phyloP scores from a whole-genome alignment of 2,888 invertebrate genomes.

The Aquatica leii region DNA sequence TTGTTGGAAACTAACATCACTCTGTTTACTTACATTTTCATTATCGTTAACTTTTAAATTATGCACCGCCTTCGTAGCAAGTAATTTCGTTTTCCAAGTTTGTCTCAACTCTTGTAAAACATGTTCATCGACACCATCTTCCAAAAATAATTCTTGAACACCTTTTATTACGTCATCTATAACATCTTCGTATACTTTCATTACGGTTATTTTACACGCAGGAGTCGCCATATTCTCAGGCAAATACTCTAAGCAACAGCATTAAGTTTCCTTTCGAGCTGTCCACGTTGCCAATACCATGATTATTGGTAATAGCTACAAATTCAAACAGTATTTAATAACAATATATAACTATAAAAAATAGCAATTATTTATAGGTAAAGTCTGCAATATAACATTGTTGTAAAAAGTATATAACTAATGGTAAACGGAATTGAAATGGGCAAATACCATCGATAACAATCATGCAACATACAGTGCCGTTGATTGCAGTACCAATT shows the following conservation, averaged over 20 bases:
- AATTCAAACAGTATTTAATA: neutral
- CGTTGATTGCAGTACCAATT: too few species aligned
- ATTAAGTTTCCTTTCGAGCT: neutral
- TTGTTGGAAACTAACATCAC: slow-evolving; percentile 68
- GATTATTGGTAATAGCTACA: neutral
- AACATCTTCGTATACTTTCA: slow-evolving; percentile 86
- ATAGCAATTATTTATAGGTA: neutral
- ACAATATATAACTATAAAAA: neutral
- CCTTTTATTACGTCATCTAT: slow-evolving; percentile 96
- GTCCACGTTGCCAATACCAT: neutral
- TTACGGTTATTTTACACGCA: slow-evolving; percentile 12
- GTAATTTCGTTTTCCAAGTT: slow-evolving; percentile 91
- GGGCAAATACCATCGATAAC: too few species aligned
- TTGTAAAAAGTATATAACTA: neutral
- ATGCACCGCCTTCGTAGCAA: slow-evolving; percentile 79
- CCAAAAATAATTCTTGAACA: slow-evolving; percentile 92
- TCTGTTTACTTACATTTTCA: slow-evolving; percentile 45
- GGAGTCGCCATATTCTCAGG: neutral
- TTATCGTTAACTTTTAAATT: neutral
- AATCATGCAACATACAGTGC: too few species aligned
- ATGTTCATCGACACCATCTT: slow-evolving; percentile 98
- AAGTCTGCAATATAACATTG: neutral
- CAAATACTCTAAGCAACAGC: neutral
- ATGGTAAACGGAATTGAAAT: too few species aligned
- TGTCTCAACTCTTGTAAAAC: slow-evolving; percentile 94